Evolutionary conservation across 2,797 vertebrate species (phyloP).

Genomic region (Urocyon cinereoargenteus): DNA sequence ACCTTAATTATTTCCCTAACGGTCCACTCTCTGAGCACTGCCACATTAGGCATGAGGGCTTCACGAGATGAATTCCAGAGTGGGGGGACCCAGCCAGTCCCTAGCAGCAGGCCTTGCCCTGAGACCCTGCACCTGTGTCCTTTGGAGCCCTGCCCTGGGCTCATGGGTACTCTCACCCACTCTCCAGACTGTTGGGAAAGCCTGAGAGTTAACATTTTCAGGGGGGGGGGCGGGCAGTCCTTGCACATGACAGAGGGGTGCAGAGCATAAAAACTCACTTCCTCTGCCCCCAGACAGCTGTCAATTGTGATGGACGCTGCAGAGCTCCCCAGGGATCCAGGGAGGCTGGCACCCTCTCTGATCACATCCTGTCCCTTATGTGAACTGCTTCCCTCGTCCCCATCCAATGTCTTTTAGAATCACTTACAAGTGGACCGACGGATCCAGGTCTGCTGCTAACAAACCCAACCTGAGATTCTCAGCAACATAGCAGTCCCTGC

Average conservation of each 20-base stretch:
- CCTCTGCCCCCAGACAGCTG: no score
- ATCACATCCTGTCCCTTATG: neutral
- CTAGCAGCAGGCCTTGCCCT: no score
- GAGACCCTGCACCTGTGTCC: fast-evolving
- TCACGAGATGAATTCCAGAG: no score
- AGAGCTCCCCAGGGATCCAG: neutral
- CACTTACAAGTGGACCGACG: neutral
- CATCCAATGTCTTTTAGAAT: no score
- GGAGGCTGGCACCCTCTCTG: no score
- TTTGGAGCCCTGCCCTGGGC: neutral
- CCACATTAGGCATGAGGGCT: fast-evolving
- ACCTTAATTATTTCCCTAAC: neutral
- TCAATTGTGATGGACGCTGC: fast-evolving
- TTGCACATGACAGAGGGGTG: neutral
- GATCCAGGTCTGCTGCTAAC: neutral
- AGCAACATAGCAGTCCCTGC: neutral
- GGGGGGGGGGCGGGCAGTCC: neutral
- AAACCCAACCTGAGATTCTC: neutral
- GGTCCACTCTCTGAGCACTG: neutral
- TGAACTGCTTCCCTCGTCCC: neutral
- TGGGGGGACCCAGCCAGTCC: neutral
- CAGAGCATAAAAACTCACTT: fast-evolving
- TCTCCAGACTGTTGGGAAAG: neutral
- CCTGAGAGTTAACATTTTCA: no score
- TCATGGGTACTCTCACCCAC: fast-evolving